Base-by-base conservation (phyloP, 2,113 vertebrate species). In the Macaca mulatta region DNA sequence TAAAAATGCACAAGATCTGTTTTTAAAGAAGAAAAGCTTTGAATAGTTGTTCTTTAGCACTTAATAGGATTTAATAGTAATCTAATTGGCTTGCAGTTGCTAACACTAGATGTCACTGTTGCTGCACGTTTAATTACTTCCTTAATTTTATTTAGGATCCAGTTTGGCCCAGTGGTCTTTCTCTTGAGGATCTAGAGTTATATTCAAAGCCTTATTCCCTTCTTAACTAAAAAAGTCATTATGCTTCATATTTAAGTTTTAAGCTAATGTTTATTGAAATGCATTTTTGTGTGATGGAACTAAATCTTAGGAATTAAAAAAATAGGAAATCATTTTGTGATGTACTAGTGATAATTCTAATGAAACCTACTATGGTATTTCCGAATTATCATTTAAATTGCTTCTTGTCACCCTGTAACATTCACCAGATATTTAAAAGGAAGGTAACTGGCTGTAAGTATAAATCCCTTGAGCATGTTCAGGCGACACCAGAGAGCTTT, bases 81-180 rank as follows among this genome's bases (percentile, higher is more conserved):
- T 79, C 45, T 38, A 14, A 70, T 13, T 69, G 35, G 64, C 43
- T 90, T 95, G 27, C 85, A 74, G 25, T 59, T 83, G 22, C 75
- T 75, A 93, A 97, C 98, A 98, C 97, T 98, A 98, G 98, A 83
- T 98, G 98, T 93, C 98, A 85, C 97, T 97, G 92, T 96, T 0
- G 86, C 50, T 95, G 69, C 94, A 20, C 77, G 75, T 64, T 74
- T 90, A 90, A 59, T 85, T 89, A 27, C 10, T 64, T 82, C 61
- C 11, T 79, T 84, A 17, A 8, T 52, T 45, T 82, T 35, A 11
- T 69, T 69, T 45, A 80, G 43, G 72, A 35, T 84, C 17, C 32
- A 45, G 0, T 92, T 93, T 89, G 74, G n/a, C 38, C 20, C 9
- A 32, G 18, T 80, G 30, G 35, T 61, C 40, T 93, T 97, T 20